A percentile compares a stretch with the other conserved stretches of the same genome.
These are phyloP conservation scores for Leptopilina syphax DNA, from an alignment of 2,888 invertebrate species.

Conservation along the genomic window DNA sequence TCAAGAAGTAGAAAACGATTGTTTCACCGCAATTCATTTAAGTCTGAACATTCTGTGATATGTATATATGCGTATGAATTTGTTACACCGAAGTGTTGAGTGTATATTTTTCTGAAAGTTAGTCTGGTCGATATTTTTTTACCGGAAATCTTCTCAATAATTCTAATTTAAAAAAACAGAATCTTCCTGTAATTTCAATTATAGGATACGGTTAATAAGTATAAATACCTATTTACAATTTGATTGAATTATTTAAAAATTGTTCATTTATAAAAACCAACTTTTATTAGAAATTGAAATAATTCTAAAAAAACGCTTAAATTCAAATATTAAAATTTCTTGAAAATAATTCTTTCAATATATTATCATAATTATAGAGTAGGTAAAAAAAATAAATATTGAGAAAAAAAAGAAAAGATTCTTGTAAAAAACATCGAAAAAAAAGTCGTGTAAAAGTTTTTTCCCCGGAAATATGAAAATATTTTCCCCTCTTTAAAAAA, in stretches of 20 bases:
- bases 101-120: constrained; percentile 16
- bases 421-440: constrained; percentile 34
- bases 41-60: constrained; percentile 40
- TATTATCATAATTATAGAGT: too few relatives aligned
- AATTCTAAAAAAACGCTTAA: too few relatives aligned
- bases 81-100: not conserved
- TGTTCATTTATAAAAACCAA: too few relatives aligned
- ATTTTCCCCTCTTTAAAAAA: not conserved
- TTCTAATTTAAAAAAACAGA: not conserved
- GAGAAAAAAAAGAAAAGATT: not conserved
- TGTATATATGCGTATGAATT: constrained; percentile 3
- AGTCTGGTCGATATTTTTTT: constrained; percentile 19
- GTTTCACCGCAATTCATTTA: constrained; percentile 14
- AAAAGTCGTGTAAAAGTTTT: constrained; percentile 22
- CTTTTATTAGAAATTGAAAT: too few relatives aligned
- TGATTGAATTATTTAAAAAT: too few relatives aligned
- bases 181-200: too few relatives aligned
- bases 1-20: not conserved
- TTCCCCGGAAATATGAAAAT: constrained; percentile 2
- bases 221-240: too few relatives aligned
- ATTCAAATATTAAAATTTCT: too few relatives aligned
- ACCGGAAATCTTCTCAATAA: constrained; percentile 1
- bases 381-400: too few relatives aligned
- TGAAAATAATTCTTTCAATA: too few relatives aligned
- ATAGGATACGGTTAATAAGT: too few relatives aligned